A percentile compares a stretch with the other conserved stretches of the same genome.
Evolutionary conservation across 2,888 invertebrate genomes (phyloP).

Genomic region (Cryptus viduatorius): DNA sequence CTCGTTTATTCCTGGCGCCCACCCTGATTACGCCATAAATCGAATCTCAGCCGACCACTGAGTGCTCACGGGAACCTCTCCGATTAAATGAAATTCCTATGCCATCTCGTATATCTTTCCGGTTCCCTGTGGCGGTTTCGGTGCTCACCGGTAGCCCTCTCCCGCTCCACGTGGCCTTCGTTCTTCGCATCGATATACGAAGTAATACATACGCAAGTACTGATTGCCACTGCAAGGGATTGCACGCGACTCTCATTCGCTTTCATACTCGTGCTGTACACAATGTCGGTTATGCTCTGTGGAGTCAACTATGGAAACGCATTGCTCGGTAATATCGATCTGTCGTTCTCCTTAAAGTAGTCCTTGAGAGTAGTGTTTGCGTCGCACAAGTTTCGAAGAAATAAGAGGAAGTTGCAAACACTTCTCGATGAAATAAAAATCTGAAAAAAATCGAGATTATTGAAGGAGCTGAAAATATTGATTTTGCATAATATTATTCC

Average conservation of each 20-base stretch:
- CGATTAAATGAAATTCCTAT: constrained; percentile 83
- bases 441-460: no score
- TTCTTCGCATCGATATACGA: constrained; percentile 34
- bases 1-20: constrained; percentile 61
- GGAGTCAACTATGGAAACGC: constrained; percentile 18
- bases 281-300: neutral
- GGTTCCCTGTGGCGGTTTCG: constrained; percentile 71
- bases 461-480: no score
- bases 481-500: no score
- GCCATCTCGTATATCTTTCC: constrained; percentile 82
- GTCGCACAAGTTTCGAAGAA: no score
- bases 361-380: no score
- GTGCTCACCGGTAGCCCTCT: constrained; percentile 65
- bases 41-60: constrained; percentile 81
- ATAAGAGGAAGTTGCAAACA: no score
- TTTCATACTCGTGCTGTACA: neutral
- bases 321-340: constrained; percentile 20
- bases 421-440: no score
- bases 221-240: constrained; percentile 37
- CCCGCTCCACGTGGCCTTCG: constrained; percentile 26
- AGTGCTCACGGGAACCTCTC: constrained; percentile 74
- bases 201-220: constrained; percentile 2
- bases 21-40: constrained; percentile 83
- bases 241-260: constrained; percentile 32
- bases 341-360: neutral